Evolutionary conservation across 2,113 vertebrate species (phyloP), one percentile per base, ranked within the genome.

Genomic region (Lepus americanus): DNA sequence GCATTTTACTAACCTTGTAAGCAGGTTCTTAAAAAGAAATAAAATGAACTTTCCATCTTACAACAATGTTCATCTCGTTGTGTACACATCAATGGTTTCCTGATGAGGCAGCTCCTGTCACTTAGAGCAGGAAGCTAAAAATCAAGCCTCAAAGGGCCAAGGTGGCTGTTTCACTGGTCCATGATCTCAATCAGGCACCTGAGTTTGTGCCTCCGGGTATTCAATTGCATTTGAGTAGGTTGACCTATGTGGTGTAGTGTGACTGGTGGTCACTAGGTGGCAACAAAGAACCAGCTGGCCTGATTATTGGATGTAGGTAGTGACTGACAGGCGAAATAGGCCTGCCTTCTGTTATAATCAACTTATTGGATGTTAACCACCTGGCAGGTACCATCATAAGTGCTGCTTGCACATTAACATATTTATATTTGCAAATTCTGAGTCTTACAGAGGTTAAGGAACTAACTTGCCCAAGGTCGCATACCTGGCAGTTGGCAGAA

Each of bases 241-340:
- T 44, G 72, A 91, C n/a, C 14, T 19, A 10, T 1, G 17, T 31
- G 19, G 17, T 59, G n/a, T 61, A 67, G 53, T 87, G 87, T 82
- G 70, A 36, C 1, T 5, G 53, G 3, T 55, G 78, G 19, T 90
- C 96, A 95, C 90, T 27, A 67, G 96, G 81, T 96, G 97, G 95
- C 91, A 72, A 90, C 93, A 95, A 95, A 92, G 19, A 72, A 72
- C 82, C 77, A 95, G 77, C 55, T 86, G 79, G 91, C 27, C 36
- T 51, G 63, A 64, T 77, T 3, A 27, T 61, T 39, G 81, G 59
- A 6, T 9, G 16, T 3, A 2, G 69, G n/a, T 29, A 55, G 14
- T 44, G 85, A 69, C 67, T 77, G 33, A 13, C 10, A 19, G 0
- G 70, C 25, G 63, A 64, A 81, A 76, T 3, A 44, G 49, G 33